Evolutionary conservation across 2,113 vertebrate species (phyloP), one percentile per base, ranked within the genome.

Genomic region (Microcebus lehilahytsara): DNA sequence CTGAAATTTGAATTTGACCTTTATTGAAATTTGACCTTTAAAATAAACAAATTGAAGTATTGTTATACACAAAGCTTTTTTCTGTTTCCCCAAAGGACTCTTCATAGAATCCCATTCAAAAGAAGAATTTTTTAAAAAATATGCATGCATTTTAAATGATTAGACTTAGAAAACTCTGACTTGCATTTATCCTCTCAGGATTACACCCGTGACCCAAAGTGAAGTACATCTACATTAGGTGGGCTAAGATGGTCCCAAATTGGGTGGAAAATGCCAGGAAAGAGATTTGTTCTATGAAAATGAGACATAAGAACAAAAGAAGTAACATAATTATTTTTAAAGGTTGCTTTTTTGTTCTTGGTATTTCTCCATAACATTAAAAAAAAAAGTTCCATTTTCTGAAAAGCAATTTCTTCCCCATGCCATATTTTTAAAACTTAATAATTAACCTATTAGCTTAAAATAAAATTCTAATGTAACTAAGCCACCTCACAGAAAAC

Each of bases 381-480:
- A 91, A 46, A 81, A 81, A 17, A 14, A 62, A 42, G 34, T 72
- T 60, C 58, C 56, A 34, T 85, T 85, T 95, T 85, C 58, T 95
- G 66, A 91, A 94, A 90, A 79, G n/a, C 30, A 67, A 79, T 95
- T 91, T 88, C 37, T 32, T 93, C 14, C 34, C 37, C 34, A 78
- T 53, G 16, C 51, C 60, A 46, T 40, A 66, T n/a, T 78, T 96
- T 75, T 46, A 46, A 93, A 95, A 72, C 7, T 27, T n/a, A 83
- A 11, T 72, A 78, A 86, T 49, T 62, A 46, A 77, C 34, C 37
- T 37, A 91, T n/a, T 75, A 85, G n/a, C 56, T 86, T 49, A 91
- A 85, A 95, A 67, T 40, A 23, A 32, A 85, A 85, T 92, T 71
- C 62, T 53, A 67, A 89, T 22, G 56, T 78, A 77, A 60, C 64